Base-by-base conservation (phyloP, 2,113 vertebrate genomes). In the Scomber colias region DNA sequence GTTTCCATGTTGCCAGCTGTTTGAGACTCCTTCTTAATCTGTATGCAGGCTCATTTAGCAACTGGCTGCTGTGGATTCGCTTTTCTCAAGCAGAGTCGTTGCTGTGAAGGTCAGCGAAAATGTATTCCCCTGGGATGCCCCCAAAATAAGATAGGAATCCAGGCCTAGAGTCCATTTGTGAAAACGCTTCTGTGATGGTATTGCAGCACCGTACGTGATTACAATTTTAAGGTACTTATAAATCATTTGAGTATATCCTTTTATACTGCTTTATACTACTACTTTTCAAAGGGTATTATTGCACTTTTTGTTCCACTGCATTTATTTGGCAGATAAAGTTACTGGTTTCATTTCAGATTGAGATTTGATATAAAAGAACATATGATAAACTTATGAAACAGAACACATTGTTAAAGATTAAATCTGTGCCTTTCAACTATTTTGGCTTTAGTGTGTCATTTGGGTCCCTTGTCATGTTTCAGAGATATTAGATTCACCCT, bases 1-100 rank as follows among this genome's bases (percentile, higher is more conserved):
- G 85, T 73, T 65, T 59, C 27, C 24, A 8, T 46, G 71, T 40
- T 44, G 44, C 71, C 77, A 87, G 82, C 77, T 87, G 82, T 87
- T 86, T 77, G 75, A 76, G 59, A 30, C 74, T 64, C 48, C 21
- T 61, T 87, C 75, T 77, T 70, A 16, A 87, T 87, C 61, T 84
- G 55, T 69, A 64, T 50, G 56, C 27, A 30, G 62, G 71, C 62
- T 74, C 72, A 56, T 86, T 87, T 78, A 68, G 46, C 51, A 65
- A 68, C 68, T 50, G 78, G 73, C 75, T 76, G 72, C 82, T 71
- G 55, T 54, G 60, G 62, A 72, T 73, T 80, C 4, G 2, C 9
- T 77, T 79, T 79, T 69, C 48, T 71, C 35, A 48, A 51, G 17
- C 31, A 30, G 53, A 69, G 78, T 51, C 49, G 24, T 56, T 61